A percentile compares a stretch with the other conserved stretches of the same genome.
Evolutionary conservation across 2,888 invertebrate genomes (phyloP).

Genomic region (Cerastis leucographa): DNA sequence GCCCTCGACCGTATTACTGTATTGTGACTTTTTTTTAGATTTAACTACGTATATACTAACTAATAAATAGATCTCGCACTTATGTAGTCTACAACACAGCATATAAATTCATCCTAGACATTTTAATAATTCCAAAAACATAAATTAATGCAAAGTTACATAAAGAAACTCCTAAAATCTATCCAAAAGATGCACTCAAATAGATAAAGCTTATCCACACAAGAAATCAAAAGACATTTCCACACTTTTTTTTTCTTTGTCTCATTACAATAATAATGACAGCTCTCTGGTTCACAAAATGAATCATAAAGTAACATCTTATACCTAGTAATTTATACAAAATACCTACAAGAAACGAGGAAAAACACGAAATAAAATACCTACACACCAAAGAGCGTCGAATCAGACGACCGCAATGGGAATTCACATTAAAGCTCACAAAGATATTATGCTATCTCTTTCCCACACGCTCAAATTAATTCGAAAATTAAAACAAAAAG

Average conservation of each 20-base stretch:
- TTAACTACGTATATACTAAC: too few relatives aligned
- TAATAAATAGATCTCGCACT: too few relatives aligned
- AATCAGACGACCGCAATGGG: conserved; percentile 55
- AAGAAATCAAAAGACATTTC: conserved; percentile 17
- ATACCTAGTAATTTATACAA: conserved; percentile 29
- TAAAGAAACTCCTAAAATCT: not conserved
- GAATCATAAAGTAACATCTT: conserved; percentile 27
- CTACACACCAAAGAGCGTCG: conserved; percentile 33
- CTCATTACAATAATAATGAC: conserved; percentile 48
- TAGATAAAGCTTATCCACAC: not conserved
- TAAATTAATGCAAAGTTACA: too few relatives aligned
- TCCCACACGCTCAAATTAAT: conserved; percentile 67
- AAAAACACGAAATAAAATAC: conserved; percentile 48
- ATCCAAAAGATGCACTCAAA: not conserved
- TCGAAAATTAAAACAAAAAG: conserved; percentile 74
- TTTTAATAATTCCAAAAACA: too few relatives aligned
- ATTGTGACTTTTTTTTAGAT: too few relatives aligned
- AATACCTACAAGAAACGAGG: conserved; percentile 48
- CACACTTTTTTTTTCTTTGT: conserved; percentile 28
- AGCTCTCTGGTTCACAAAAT: conserved; percentile 23
- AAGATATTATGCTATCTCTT: conserved; percentile 54
- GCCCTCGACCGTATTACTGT: too few relatives aligned
- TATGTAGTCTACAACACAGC: too few relatives aligned
- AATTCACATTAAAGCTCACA: conserved; percentile 30
- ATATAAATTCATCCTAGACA: too few relatives aligned